These are phyloP conservation scores for Andrena chrysosceles DNA, from an alignment of 2,888 invertebrate genomes.

Conservation along the genomic window DNA sequence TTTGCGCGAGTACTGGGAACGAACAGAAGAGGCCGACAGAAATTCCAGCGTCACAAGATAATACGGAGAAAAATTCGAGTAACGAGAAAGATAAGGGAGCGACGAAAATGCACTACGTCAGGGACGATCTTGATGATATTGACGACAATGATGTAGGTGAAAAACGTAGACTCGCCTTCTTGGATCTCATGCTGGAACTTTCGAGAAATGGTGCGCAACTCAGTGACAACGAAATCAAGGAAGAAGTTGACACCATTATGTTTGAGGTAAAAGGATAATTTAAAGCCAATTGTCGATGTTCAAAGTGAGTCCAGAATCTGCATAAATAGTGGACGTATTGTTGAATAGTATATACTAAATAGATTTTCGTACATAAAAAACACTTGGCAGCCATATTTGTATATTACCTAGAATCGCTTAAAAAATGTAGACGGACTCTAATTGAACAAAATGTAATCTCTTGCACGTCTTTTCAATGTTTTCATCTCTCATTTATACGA, in stretches of 20 bases:
- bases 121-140: conserved; percentile 86
- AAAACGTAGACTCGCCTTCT: conserved; percentile 94
- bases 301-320: background rate
- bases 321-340: background rate
- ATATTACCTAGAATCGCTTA: no score
- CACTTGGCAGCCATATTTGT: no score
- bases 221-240: conserved; percentile 92
- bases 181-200: conserved; percentile 93
- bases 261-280: conserved; percentile 88
- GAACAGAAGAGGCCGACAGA: background rate
- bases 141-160: conserved; percentile 85
- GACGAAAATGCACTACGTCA: conserved; percentile 79
- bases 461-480: no score
- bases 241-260: conserved; percentile 95
- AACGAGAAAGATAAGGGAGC: background rate
- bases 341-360: no score
- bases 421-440: no score
- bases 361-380: no score
- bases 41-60: background rate
- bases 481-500: no score
- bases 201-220: conserved; percentile 90
- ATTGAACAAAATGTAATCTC: no score
- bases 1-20: conserved; percentile 19
- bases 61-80: background rate
- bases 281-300: background rate